Evolutionary conservation across 2,888 invertebrate species (phyloP), one percentile per base, ranked within the genome.

Genomic region (Lasioglossum malachurum): DNA sequence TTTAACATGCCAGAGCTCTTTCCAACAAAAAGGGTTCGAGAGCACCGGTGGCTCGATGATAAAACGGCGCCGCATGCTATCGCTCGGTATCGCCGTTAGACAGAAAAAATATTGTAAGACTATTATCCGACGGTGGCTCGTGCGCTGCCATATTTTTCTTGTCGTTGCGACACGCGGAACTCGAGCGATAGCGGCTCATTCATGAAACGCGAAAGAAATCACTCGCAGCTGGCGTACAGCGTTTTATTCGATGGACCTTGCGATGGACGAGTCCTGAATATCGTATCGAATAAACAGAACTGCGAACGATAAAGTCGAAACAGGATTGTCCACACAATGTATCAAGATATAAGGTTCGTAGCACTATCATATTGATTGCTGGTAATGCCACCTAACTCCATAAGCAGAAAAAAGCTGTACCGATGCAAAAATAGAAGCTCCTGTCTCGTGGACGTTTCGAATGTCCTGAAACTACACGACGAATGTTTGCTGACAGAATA

Each of bases 401-500:
- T 16, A 31, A 14, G 60, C 60, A 31, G 60, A 64, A 64, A 64
- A 64, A 64, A 69, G 69, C 69, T 23, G 38, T 23, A 38, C 19
- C 10, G 10, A 23, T 8, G 19, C 8, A 35, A 35, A 73, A 49
- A 23, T 14, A 73, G 19, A 44, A 27, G 67, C 69, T 80, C 53
- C 14, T 46, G 31, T 78, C 60, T 46, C 31, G 7, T 16, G 4
- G n/a, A 12, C 16, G 82, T 82, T 80, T 84, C 83, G 76, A 49
- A 67, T 79, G 53, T 77, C 78, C 46, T 19, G 38, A 73, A 69
- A 23, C 23, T 71, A 57, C 75, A 81, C 60, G 27, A 46, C 79
- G 89, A 87, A 89, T 75, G 78, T 74, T 83, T 78, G 91, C 91
- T 91, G 91, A 91, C 83, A 64, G 23, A 16, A 81, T 82, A 83